Base-by-base conservation (phyloP, 2,888 invertebrate genomes). In the Acleris literana region DNA sequence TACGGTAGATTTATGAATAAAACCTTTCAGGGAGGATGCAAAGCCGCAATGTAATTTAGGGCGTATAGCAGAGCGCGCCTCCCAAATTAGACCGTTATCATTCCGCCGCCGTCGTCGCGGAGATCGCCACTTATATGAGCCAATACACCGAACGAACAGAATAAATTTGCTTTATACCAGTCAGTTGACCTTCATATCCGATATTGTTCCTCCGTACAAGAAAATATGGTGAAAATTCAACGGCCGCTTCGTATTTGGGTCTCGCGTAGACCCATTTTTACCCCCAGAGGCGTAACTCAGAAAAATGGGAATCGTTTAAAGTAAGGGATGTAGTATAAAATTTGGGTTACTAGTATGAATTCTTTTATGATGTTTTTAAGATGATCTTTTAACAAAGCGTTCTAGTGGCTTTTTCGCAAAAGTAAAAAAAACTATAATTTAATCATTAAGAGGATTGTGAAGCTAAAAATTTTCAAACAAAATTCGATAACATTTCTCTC, bases 31-130 rank as follows among this genome's bases (percentile, higher is more conserved):
- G 86, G 86, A 77, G 84, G 87, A 87, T 86, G 85, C 82, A 86
- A 80, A 80, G 78, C 87, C 86, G 84, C 85, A 85, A 84, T 85
- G 90, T 91, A 91, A 92, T 90, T 90, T 90, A 86, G 87, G 81
- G 84, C 85, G 83, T 86, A 82, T 80, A 83, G 87, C 84, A 82
- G 83, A 80, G 80, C 80, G 82, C 80, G 77, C 85, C 85, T 84
- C 82, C 84, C 72, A 90, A 91, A 92, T 91, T 88, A 90, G 90
- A 88, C 87, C 86, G 90, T 92, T 92, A 91, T 91, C 90, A 91
- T 92, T 91, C 90, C 86, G 75, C 79, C 82, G 83, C 84, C 87
- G 92, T 90, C 91, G 87, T 83, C 81, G 81, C 82, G 74, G 78
- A 88, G 90, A 91, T 91, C 92, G 87, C 89, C 87, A 86, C 87